Base-by-base conservation (phyloP, 2,888 invertebrate genomes). In the Dryobotodes eremita region DNA sequence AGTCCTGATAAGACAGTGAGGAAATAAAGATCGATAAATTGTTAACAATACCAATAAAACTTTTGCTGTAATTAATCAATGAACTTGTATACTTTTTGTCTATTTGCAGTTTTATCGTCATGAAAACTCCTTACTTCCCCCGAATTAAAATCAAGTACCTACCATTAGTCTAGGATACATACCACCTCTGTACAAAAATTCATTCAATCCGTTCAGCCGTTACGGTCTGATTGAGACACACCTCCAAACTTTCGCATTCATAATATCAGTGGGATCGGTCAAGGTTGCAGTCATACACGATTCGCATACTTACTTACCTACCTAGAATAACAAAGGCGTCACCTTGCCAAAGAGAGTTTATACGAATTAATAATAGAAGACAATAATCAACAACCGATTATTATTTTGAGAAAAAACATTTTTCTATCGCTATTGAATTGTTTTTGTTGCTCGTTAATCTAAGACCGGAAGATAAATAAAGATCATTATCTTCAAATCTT, bases 211-310 rank as follows among this genome's bases (percentile, higher is more conserved):
- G 42, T 71, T 71, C 42, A 66, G 53, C 69, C 20, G 73, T 68
- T 74, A 74, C 80, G 66, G 74, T 71, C 70, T 59, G 80, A 71
- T 84, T 80, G 80, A 66, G 85, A 83, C 82, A 83, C 85, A 80
- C 85, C 82, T 84, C 84, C 73, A 68, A 84, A 83, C 74, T 80
- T 82, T 84, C 85, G 71, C 68, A 84, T 74, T 71, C 48, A 71
- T 83, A 84, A 57, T 70, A 71, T 26, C 66, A 84, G 80, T 80
- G 66, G 53, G 66, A 83, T 80, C 71, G 61, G 82, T 83, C 80
- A 83, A 84, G 82, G 82, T 71, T 62, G 68, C 46, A 62, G n/a
- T 0, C 61, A 59, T 46, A 80, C 61, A 71, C 46, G 48, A 62
- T 80, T 59, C 70, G 65, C 61, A 68, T 62, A 69, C 68, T 20